Conservation (phyloP, 1,140 invertebrate species). For the Zaprionus capensis region DNA sequence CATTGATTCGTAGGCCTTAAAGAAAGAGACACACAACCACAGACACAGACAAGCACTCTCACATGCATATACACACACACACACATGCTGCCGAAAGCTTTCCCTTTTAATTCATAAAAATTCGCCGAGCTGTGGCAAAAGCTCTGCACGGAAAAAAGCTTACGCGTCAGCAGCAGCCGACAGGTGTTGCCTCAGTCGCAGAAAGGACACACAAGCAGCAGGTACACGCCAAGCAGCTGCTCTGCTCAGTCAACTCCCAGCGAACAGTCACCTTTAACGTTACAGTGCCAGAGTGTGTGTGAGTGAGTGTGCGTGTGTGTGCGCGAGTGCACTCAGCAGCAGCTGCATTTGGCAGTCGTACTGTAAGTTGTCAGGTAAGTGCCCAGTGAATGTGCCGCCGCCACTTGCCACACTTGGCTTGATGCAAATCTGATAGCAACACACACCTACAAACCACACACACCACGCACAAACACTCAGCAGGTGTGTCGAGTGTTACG, state of each 20-base stretch:
- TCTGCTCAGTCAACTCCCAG: neutral
- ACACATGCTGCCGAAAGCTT: conserved; percentile 42
- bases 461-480: neutral
- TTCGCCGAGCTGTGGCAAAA: conserved; percentile 46
- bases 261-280: conserved; percentile 1
- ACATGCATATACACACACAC: conserved; percentile 1
- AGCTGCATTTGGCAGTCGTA: conserved; percentile 4
- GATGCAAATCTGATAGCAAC: neutral
- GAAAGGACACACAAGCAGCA: conserved; percentile 69
- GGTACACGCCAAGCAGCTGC: conserved; percentile 37
- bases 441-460: neutral
- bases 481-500: neutral
- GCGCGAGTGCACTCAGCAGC: conserved; percentile 6
- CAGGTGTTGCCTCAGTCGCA: conserved; percentile 75
- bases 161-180: conserved; percentile 52
- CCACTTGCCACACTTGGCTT: conserved; percentile 1
- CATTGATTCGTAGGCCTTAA: conserved; percentile 57
- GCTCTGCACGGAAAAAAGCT: conserved; percentile 50
- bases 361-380: conserved; percentile 3
- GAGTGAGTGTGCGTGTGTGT: conserved; percentile 12
- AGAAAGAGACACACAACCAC: conserved; percentile 16
- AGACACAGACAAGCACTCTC: conserved; percentile 11
- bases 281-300: neutral
- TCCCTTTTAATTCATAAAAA: conserved; percentile 77
- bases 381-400: neutral